A percentile compares a stretch with the other conserved stretches of the same genome.
Evolutionary conservation across 2,113 vertebrate species (phyloP).

Genomic region (Python bivittatus): DNA sequence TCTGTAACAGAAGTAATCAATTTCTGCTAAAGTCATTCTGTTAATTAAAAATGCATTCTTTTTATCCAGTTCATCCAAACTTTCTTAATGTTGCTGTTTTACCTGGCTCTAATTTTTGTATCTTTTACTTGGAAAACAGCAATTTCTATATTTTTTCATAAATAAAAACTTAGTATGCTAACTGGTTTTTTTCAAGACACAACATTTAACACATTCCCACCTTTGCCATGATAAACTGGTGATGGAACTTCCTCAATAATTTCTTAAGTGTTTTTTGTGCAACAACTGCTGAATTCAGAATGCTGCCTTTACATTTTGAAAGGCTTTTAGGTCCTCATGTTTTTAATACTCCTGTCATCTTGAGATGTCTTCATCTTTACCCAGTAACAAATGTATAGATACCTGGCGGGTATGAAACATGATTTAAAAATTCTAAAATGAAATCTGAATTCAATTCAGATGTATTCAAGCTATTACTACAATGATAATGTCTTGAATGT

Average conservation of each 20-base stretch:
- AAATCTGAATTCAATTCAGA: not conserved
- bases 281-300: not conserved
- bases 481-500: not conserved
- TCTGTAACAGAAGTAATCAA: not conserved
- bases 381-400: too few relatives aligned
- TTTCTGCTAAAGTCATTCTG: not conserved
- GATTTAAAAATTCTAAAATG: not conserved
- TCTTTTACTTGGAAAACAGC: not conserved
- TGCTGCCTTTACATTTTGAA: too few relatives aligned
- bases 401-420: too few relatives aligned
- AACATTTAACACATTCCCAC: not conserved
- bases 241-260: not conserved
- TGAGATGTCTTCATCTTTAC: not conserved
- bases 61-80: not conserved
- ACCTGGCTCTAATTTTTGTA: not conserved
- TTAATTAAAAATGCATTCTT: conserved; percentile 12
- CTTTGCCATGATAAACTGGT: not conserved
- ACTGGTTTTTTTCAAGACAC: not conserved
- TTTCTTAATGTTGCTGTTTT: not conserved
- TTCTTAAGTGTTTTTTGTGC: too few relatives aligned
- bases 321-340: too few relatives aligned
- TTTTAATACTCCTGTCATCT: not conserved
- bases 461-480: not conserved
- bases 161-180: not conserved
- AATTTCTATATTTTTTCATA: not conserved